Base-by-base conservation (phyloP, 2,888 invertebrate genomes). In the Catocala sponsa region DNA sequence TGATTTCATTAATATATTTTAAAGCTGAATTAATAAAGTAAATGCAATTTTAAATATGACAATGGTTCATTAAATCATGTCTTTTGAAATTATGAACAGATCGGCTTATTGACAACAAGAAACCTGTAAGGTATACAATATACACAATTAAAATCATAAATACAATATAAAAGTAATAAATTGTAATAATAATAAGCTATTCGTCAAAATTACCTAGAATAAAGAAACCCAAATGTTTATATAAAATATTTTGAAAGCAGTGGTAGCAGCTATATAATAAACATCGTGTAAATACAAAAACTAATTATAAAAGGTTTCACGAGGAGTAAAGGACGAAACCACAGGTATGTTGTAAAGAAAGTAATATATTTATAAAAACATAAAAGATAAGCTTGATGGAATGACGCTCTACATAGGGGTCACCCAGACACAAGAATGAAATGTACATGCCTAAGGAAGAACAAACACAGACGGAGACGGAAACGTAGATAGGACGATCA, bases 371-470 rank as follows among this genome's bases (percentile, higher is more conserved):
- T 61, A 49, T 50, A 10, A 57, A 68, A 69, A 71, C 54, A 61
- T 47, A 72, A 65, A 72, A 61, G 67, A 63, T 59, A 82, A 84
- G 82, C 83, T 69, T 68, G 44, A 78, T 76, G 74, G 58, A 76
- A 74, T 79, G 68, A 59, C 70, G 72, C 81, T 25, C 25, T 78
- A 75, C 62, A 70, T 51, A 84, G 79, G 82, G 84, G 77, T 85
- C 82, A 84, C 86, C 83, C 82, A 87, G 76, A 72, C 62, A 65
- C 55, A 76, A 71, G 53, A 68, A 80, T 76, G 70, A 67, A 72
- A 74, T 72, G 68, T 61, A 81, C 90, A 91, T 91, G 90, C 92
- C 87, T 83, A 78, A 76, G 82, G 80, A 84, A 68, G 77, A 79
- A 80, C 66, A 82, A 65, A 83, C 78, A 84, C 68, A 84, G 76